These are phyloP conservation scores for Mesorhabditis spiculigera DNA, from an alignment of 2,888 invertebrate species.

Conservation along the genomic window DNA sequence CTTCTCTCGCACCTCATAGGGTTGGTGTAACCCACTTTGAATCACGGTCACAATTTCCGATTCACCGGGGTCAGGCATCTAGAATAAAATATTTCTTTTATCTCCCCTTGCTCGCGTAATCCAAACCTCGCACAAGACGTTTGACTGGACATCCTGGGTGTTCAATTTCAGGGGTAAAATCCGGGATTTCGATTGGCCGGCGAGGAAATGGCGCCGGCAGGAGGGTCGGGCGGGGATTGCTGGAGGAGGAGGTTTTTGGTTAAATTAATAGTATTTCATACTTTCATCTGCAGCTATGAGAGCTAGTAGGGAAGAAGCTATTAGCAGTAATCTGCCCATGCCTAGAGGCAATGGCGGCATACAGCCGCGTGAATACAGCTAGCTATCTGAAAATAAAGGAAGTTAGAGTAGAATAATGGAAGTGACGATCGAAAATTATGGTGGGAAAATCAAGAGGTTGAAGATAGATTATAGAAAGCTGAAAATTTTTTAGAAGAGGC, in stretches of 20 bases:
- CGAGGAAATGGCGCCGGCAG: slow-evolving; percentile 4
- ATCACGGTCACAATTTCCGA: slow-evolving; percentile 20
- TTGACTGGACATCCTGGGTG: background rate
- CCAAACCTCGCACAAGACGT: background rate
- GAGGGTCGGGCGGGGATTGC: slow-evolving; percentile 3
- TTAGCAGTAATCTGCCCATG: background rate
- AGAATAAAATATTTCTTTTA: background rate
- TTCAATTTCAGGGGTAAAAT: background rate
- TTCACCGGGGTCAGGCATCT: background rate
- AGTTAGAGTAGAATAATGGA: no score
- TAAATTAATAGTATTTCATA: background rate
- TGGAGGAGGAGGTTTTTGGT: background rate
- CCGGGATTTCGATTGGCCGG: background rate
- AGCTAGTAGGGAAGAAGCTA: background rate
- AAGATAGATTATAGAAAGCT: slow-evolving; percentile 1
- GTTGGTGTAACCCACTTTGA: slow-evolving; percentile 24
- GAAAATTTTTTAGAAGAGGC: background rate
- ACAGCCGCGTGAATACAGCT: no score
- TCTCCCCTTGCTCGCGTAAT: background rate
- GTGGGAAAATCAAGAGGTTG: background rate
- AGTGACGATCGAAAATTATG: no score
- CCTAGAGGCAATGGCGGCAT: no score
- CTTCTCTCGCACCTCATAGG: slow-evolving; percentile 20
- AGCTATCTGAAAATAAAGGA: no score
- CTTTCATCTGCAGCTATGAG: background rate